Conservation (phyloP, 2,113 vertebrate species). For the Meles meles region DNA sequence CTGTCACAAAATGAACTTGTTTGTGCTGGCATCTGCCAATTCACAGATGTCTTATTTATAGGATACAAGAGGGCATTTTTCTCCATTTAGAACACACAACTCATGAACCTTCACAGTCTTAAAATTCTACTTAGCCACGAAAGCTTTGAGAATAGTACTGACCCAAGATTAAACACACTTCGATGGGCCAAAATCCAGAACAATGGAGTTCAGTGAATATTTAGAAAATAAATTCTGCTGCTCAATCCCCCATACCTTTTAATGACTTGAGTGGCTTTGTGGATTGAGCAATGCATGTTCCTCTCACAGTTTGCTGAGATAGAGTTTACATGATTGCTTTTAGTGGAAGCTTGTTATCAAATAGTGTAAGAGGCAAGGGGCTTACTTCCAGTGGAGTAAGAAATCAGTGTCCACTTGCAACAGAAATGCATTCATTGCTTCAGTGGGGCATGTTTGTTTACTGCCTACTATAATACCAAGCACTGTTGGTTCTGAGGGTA, state of each 20-base stretch:
- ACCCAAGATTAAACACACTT: not conserved
- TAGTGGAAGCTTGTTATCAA: not conserved
- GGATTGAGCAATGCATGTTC: not conserved
- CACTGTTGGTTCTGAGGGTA: not conserved
- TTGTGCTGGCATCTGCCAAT: conserved; percentile 45
- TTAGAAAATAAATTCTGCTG: not conserved
- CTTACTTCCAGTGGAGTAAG: not conserved
- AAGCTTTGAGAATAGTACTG: not conserved
- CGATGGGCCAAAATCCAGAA: conserved; percentile 1
- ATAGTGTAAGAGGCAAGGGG: not conserved
- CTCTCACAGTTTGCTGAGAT: not conserved
- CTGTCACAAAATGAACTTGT: conserved; percentile 61
- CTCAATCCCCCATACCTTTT: not conserved
- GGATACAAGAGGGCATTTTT: conserved; percentile 22
- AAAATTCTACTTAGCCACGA: conserved; percentile 14
- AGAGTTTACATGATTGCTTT: not conserved
- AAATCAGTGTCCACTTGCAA: not conserved
- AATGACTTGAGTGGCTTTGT: not conserved
- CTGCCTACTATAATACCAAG: not conserved
- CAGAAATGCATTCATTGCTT: not conserved
- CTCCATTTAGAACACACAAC: conserved; percentile 43
- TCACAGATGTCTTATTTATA: conserved; percentile 57
- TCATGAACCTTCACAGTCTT: not conserved
- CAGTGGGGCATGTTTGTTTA: not conserved
- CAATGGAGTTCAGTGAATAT: not conserved